Conservation (phyloP, 2,113 vertebrate genomes). For the Corythornis madagascariensis region DNA sequence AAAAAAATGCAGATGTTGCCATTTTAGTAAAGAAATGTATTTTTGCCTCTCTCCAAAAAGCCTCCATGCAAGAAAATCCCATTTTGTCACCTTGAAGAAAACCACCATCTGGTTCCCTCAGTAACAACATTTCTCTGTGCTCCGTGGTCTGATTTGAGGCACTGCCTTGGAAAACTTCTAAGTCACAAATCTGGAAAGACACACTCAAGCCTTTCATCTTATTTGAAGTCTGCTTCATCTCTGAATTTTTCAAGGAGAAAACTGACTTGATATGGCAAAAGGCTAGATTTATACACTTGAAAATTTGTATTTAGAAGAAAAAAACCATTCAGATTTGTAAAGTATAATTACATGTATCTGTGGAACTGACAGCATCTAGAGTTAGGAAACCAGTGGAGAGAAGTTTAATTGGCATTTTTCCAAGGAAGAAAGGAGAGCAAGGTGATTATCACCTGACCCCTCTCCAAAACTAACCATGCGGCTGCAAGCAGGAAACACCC, state of each 20-base stretch:
- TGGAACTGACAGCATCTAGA: neutral
- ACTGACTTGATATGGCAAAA: neutral
- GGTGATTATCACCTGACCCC: neutral
- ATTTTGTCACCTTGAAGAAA: neutral
- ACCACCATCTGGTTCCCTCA: accelerated
- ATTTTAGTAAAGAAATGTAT: neutral
- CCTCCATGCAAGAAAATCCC: neutral
- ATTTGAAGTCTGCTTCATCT: neutral
- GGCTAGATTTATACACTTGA: neutral
- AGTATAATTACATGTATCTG: neutral
- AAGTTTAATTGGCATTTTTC: neutral
- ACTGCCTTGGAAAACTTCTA: neutral
- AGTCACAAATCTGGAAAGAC: neutral
- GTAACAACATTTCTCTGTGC: neutral
- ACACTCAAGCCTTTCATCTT: neutral
- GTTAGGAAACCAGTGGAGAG: neutral
- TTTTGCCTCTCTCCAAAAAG: neutral
- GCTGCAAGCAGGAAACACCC: neutral
- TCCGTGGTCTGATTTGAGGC: neutral
- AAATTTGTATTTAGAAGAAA: neutral
- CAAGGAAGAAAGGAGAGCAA: neutral
- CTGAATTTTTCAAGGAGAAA: neutral
- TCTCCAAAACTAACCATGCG: neutral
- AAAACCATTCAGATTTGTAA: neutral
- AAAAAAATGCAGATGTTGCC: neutral